Evolutionary conservation across 2,113 vertebrate genomes (phyloP), one percentile per base, ranked within the genome.

Genomic region (Stomatorhinus ivindoensis): DNA sequence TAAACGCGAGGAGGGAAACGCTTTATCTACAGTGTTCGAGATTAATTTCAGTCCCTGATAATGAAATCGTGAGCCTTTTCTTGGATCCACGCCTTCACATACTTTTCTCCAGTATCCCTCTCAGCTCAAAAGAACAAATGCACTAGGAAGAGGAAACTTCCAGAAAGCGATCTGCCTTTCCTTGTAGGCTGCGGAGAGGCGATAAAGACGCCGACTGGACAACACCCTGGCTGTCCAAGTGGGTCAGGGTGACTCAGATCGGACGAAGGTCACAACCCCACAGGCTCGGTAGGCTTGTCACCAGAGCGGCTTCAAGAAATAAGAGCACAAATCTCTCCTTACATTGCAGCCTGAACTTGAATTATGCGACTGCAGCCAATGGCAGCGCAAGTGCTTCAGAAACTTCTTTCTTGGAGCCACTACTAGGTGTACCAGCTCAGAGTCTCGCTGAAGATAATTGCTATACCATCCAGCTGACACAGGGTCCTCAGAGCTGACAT

Each of bases 101-200:
- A 73, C 76, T 86, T 86, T 48, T 47, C 82, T 55, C 55, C 48
- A n/a, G 65, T 24, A 8, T 82, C 47, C 48, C 69, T 42, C 82
- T 82, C 82, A 86, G 53, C 50, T 86, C 35, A 39, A 85, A 47
- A 69, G 65, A 89, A 85, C 80, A 89, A 89, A 86, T 27, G 46
- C 82, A 69, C 55, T 31, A 86, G 89, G 88, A 89, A 89, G 50
- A 89, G 88, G 88, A 88, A 88, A 51, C 69, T 80, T 88, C 47
- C n/a, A 80, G 88, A 88, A 86, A 50, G n/a, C 55, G 47, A 76
- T 10, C 89, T 19, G 31, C 55, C 42, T 48, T 89, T 55, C 82
- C 89, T 65, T 2, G 19, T 17, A 65, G 89, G 24, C 89, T 89
- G 89, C n/a, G 15, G 39, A 50, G 80, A 84, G 24, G 89, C 19